These are phyloP conservation scores for Chinchilla lanigera DNA, from an alignment of 2,113 vertebrate genomes.

Conservation along the genomic window DNA sequence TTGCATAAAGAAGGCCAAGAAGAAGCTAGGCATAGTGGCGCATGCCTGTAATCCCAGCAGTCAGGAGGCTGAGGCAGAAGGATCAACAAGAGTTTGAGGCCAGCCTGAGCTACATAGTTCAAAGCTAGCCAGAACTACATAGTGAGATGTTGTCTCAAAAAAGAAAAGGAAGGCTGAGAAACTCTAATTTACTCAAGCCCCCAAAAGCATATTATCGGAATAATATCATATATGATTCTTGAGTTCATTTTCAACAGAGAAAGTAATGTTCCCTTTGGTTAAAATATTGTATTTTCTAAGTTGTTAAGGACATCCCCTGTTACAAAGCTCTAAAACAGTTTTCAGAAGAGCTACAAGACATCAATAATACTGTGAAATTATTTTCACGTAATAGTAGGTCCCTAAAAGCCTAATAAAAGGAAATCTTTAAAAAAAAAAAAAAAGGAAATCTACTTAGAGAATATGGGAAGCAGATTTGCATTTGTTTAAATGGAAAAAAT, in stretches of 20 bases:
- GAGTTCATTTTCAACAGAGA: slow-evolving; percentile 23
- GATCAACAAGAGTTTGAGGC: background rate
- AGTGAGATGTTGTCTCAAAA: background rate
- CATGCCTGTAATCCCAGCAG: background rate
- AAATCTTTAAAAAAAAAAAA: background rate
- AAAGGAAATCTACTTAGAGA: slow-evolving; percentile 29
- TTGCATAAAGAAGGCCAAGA: background rate
- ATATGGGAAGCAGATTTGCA: background rate
- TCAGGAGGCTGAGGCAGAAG: background rate
- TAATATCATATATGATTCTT: background rate
- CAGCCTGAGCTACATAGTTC: background rate
- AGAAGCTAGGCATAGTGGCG: background rate
- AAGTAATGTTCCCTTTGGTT: background rate
- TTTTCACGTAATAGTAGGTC: background rate
- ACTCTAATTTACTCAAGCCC: background rate
- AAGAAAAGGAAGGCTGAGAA: background rate
- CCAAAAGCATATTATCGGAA: slow-evolving; percentile 26
- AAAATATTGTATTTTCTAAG: background rate
- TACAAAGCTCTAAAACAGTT: background rate
- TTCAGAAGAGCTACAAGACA: background rate
- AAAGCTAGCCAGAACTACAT: background rate
- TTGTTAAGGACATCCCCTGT: background rate
- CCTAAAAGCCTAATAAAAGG: slow-evolving; percentile 45
- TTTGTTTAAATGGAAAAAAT: slow-evolving; percentile 32
- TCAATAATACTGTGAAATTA: background rate